phyloP scores from a whole-genome alignment of 2,113 vertebrate genomes.

The Lophius piscatorius region DNA sequence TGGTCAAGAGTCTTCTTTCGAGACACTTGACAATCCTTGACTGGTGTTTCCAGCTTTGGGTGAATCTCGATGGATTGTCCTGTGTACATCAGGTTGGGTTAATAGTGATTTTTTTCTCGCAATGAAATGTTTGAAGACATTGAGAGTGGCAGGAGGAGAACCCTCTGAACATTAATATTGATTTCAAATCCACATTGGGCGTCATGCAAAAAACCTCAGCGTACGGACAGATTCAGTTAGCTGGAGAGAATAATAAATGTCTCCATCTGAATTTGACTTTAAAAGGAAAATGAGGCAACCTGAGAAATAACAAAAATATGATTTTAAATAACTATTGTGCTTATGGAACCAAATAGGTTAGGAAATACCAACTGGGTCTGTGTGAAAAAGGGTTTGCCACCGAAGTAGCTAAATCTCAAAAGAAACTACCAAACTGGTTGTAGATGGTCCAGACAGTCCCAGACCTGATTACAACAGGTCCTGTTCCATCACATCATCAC shows the following conservation, averaged over 20 bases:
- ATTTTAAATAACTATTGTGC: too few species aligned
- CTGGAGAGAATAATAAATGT: neutral
- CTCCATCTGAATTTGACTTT: neutral
- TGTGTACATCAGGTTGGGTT: constrained; percentile 12
- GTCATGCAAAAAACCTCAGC: too few species aligned
- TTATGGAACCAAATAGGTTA: too few species aligned
- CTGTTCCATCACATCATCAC: too few species aligned
- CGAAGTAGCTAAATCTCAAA: too few species aligned
- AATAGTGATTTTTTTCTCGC: constrained; percentile 1
- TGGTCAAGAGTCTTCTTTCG: constrained; percentile 8
- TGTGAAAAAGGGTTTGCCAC: too few species aligned
- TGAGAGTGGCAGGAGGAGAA: neutral
- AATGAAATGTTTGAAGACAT: neutral
- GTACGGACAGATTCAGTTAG: neutral
- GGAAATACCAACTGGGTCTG: too few species aligned
- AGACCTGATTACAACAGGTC: too few species aligned
- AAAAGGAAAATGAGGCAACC: neutral
- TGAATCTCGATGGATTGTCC: constrained; percentile 34
- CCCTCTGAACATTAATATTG: neutral
- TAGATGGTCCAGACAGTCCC: too few species aligned
- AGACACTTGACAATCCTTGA: constrained; percentile 23
- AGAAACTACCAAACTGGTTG: too few species aligned
- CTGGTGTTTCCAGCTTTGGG: constrained; percentile 18
- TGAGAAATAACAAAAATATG: too few species aligned
- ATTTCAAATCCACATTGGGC: neutral